Percentiles rank a stretch among this genome's conserved stretches.
phyloP scores from a whole-genome alignment of 2,113 vertebrate species.

The Hippotragus niger region DNA sequence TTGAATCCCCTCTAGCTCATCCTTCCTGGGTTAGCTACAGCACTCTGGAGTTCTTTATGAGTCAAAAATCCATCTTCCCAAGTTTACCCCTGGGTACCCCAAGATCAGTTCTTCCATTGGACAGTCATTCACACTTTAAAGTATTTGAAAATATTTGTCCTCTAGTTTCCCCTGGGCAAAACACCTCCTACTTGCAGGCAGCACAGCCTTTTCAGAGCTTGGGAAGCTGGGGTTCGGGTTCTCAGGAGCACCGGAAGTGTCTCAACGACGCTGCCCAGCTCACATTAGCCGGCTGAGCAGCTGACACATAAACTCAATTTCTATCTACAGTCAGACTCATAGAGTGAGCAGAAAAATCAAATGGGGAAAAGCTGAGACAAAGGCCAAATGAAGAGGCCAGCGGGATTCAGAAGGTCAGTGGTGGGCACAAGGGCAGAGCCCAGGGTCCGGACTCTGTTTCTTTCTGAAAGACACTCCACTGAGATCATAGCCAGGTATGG shows the following conservation, averaged over 20 bases:
- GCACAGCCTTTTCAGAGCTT: background rate
- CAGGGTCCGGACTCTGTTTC: background rate
- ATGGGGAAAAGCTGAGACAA: background rate
- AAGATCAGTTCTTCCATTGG: background rate
- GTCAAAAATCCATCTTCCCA: background rate
- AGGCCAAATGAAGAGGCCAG: background rate
- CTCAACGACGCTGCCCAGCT: background rate
- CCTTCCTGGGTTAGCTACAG: background rate
- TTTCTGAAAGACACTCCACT: background rate
- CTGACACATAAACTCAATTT: background rate
- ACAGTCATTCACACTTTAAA: background rate
- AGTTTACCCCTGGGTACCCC: background rate
- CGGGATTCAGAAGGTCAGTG: background rate
- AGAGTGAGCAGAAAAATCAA: background rate
- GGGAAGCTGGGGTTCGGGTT: background rate
- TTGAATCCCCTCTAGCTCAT: background rate
- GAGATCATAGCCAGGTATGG: fast-evolving
- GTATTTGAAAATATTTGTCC: background rate
- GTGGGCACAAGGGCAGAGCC: background rate
- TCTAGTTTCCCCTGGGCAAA: background rate
- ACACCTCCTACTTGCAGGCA: background rate
- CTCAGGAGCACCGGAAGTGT: background rate
- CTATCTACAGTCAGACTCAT: background rate
- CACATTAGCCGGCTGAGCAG: background rate
- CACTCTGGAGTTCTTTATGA: background rate